These are phyloP conservation scores for Desmodus rotundus DNA, from an alignment of 2,113 vertebrate genomes.

Conservation along the genomic window DNA sequence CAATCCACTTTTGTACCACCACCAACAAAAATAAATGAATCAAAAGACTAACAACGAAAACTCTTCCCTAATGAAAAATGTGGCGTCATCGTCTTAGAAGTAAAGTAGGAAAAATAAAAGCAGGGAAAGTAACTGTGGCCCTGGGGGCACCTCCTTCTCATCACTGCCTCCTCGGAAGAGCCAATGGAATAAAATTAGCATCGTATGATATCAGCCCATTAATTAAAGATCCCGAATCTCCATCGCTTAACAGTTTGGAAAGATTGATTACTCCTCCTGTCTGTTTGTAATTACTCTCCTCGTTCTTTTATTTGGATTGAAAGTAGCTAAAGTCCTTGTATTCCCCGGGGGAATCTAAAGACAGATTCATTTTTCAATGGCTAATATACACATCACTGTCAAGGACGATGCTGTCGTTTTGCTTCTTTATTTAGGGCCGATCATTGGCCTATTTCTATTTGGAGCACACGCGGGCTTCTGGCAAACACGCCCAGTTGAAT, in stretches of 20 bases:
- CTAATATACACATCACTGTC: slow-evolving; percentile 74
- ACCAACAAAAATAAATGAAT: background rate
- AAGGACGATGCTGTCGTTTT: background rate
- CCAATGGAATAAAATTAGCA: slow-evolving; percentile 11
- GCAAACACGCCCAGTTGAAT: too few relatives aligned
- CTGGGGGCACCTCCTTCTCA: slow-evolving; percentile 31
- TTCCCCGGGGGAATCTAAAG: slow-evolving; percentile 55
- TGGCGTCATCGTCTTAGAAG: background rate
- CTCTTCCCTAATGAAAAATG: background rate
- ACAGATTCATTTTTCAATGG: slow-evolving; percentile 78
- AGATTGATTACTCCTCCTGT: slow-evolving; percentile 44
- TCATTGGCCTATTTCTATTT: too few relatives aligned
- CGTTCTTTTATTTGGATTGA: slow-evolving; percentile 7
- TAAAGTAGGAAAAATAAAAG: background rate
- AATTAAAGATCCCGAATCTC: slow-evolving; percentile 63
- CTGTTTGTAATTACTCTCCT: slow-evolving; percentile 64
- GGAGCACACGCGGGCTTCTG: too few relatives aligned
- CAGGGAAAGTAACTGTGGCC: background rate
- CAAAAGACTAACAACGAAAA: background rate
- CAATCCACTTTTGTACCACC: background rate
- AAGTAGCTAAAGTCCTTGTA: slow-evolving; percentile 40
- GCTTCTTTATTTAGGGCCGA: too few relatives aligned
- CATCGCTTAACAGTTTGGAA: slow-evolving; percentile 68
- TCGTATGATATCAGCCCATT: slow-evolving; percentile 39
- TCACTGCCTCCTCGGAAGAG: slow-evolving; percentile 42